These are phyloP conservation scores for Endotricha flammealis DNA, from an alignment of 2,888 invertebrate species.

Conservation along the genomic window DNA sequence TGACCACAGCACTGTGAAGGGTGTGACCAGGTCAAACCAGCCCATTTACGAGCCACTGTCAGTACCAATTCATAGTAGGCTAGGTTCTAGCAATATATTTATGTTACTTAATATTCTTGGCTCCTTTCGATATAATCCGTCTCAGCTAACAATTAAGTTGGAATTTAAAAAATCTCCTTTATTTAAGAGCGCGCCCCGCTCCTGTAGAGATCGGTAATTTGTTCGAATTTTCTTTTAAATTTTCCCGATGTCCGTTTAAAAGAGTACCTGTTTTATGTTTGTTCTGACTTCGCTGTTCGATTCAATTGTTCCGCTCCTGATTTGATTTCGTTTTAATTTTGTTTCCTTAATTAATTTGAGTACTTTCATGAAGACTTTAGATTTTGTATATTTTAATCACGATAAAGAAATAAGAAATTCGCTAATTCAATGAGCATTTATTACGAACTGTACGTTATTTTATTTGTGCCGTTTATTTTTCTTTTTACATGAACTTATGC, in stretches of 20 bases:
- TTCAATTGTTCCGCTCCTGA: slow-evolving; percentile 49
- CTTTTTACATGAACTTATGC: no score
- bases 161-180: slow-evolving; percentile 62
- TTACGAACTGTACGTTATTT: no score
- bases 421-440: no score
- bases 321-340: slow-evolving; percentile 44
- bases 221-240: slow-evolving; percentile 66
- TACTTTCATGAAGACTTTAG: slow-evolving; percentile 15
- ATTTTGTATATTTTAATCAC: no score
- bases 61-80: no score
- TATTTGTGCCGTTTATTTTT: no score
- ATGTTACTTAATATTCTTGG: no score
- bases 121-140: slow-evolving; percentile 27
- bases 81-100: no score
- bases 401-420: no score
- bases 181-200: slow-evolving; percentile 45
- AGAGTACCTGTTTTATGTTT: slow-evolving; percentile 60
- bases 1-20: no score
- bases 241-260: slow-evolving; percentile 64
- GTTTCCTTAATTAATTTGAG: slow-evolving; percentile 38
- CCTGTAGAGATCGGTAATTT: slow-evolving; percentile 61
- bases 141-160: slow-evolving; percentile 65
- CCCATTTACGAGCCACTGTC: no score
- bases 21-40: no score
- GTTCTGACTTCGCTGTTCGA: slow-evolving; percentile 57